phyloP scores from a whole-genome alignment of 2,888 invertebrate species.

The Idaea aversata region DNA sequence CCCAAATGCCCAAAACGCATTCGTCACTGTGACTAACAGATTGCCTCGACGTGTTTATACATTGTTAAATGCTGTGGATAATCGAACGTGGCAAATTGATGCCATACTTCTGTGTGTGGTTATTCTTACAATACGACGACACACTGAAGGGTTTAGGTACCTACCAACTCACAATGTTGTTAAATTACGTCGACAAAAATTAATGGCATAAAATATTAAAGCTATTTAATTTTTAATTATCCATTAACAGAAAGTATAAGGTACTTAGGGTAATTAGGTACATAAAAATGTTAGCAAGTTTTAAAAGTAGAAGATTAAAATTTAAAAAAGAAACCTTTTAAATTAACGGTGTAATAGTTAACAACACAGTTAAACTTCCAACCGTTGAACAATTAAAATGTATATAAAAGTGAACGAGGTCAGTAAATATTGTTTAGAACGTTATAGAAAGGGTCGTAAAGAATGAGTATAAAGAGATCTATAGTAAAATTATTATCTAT shows the following conservation, averaged over 20 bases:
- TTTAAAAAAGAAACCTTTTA: slow-evolving; percentile 1
- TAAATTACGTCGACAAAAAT: background rate
- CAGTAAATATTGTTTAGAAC: background rate
- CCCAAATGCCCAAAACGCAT: slow-evolving; percentile 52
- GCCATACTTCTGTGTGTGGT: slow-evolving; percentile 17
- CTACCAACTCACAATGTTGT: background rate
- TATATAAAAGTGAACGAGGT: background rate
- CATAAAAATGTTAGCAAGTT: background rate
- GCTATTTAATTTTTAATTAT: background rate
- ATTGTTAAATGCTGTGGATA: slow-evolving; percentile 37
- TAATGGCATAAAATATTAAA: background rate
- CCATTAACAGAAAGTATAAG: background rate
- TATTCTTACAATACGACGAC: background rate
- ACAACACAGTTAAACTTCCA: background rate
- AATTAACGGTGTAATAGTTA: slow-evolving; percentile 6
- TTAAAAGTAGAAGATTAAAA: background rate
- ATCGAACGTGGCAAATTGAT: slow-evolving; percentile 33
- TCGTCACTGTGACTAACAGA: slow-evolving; percentile 46
- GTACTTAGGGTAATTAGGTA: background rate
- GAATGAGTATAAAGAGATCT: slow-evolving; percentile 28
- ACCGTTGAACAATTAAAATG: background rate
- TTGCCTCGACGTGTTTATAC: slow-evolving; percentile 50
- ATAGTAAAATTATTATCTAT: slow-evolving; percentile 52
- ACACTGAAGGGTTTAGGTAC: slow-evolving; percentile 11
- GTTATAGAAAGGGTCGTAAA: background rate